Evolutionary conservation across 2,797 vertebrate species (phyloP), one percentile per base, ranked within the genome.

Genomic region (Erithacus rubecula): DNA sequence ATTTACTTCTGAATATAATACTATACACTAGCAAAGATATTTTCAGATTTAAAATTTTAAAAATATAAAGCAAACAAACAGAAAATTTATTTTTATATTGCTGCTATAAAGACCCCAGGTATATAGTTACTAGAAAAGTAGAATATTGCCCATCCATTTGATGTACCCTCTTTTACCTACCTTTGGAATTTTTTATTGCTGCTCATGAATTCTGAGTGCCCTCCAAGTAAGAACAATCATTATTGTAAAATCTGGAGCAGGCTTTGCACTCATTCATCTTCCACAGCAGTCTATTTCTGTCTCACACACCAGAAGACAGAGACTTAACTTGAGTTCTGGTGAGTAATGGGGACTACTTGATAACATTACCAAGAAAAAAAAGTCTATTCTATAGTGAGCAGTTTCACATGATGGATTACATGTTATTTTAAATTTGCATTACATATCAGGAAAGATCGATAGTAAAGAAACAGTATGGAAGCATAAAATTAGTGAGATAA

Each of bases 401-500:
- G 10, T 47, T 51, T 91, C 14, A 44, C 32, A 59, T 67, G 32
- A 91, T 60, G 29, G 32, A 93, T 77, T 67, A 12, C 10, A n/a
- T 49, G 32, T 60, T 83, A 60, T 34, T 34, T 52, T 52, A 69
- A 80, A 90, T 91, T 70, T 91, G 7, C 46, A 55, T 76, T 83
- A 65, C 13, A n/a, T 32, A 41, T 20, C 12, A 76, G 14, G 19
- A 77, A 83, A 87, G 60, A 74, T 70, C 2, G 1, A 80, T 53
- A 76, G 5, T 29, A 77, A 68, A 82, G 23, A 89, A 87, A 36
- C 2, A n/a, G 8, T 30, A 44, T 34, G 34, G 20, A 74, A 83
- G 53, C 9, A 39, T 20, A 14, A 58, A 71, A 64, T 60, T 72
- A 18, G 8, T 67, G 43, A 76, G 11, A 49, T 5, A 7, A 41